Conservation (phyloP, 2,113 vertebrate genomes). For the Stigmatopora nigra region DNA sequence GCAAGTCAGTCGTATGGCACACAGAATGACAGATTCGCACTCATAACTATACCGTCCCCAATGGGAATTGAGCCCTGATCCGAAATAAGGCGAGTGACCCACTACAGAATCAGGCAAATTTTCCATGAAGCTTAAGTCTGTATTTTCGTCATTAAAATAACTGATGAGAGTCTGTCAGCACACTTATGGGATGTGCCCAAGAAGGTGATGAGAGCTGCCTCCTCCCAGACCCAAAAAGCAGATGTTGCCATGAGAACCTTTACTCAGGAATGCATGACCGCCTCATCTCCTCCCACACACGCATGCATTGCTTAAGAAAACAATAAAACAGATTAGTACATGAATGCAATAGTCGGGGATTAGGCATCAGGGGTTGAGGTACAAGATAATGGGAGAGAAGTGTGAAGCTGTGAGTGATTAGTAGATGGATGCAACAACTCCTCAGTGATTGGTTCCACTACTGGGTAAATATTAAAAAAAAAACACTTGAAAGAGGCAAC, state of each 20-base stretch:
- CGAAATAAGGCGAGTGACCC: too few species aligned
- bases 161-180: neutral
- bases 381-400: slow-evolving; percentile 22
- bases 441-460: slow-evolving; percentile 27
- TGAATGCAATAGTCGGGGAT: neutral
- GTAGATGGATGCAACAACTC: slow-evolving; percentile 15
- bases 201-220: slow-evolving; percentile 29
- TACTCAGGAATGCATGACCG: slow-evolving; percentile 53
- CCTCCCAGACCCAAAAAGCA: slow-evolving; percentile 43
- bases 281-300: slow-evolving; percentile 21
- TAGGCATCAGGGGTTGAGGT: neutral
- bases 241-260: slow-evolving; percentile 53
- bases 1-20: too few species aligned
- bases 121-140: too few species aligned
- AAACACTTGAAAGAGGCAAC: slow-evolving; percentile 21
- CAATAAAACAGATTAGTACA: neutral
- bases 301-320: slow-evolving; percentile 4
- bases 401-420: slow-evolving; percentile 21
- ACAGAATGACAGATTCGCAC: too few species aligned
- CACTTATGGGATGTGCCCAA: slow-evolving; percentile 32
- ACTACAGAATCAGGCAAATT: too few species aligned
- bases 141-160: neutral
- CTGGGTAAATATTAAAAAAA: slow-evolving; percentile 31
- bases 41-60: too few species aligned
- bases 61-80: too few species aligned